A percentile compares a stretch with the other conserved stretches of the same genome.
Evolutionary conservation across 2,797 vertebrate species (phyloP).

Genomic region (Capromys pilorides): DNA sequence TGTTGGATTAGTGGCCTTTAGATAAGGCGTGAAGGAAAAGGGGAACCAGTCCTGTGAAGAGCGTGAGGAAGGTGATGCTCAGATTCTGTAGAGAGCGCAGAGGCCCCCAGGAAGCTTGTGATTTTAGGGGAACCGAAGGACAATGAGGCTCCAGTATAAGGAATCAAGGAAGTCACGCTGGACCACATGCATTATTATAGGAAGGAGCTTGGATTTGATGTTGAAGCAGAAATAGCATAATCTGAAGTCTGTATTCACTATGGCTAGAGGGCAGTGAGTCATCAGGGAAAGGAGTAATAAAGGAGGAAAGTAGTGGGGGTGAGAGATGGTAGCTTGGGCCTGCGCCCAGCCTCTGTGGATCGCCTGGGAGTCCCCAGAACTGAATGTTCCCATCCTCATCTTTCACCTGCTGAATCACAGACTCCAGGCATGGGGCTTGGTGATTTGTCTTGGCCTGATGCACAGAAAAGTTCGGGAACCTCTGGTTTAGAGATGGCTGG

Average conservation of each 20-base stretch:
- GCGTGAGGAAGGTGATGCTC: background rate
- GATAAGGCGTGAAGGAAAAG: background rate
- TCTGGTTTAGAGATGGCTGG: background rate
- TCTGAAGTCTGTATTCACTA: background rate
- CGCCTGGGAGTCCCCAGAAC: background rate
- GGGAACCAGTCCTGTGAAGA: background rate
- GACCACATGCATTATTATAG: background rate
- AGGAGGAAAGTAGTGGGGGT: background rate
- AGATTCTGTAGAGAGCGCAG: background rate
- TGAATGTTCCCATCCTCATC: background rate
- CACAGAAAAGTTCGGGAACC: background rate
- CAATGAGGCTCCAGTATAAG: rapidly evolving
- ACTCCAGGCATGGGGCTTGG: rapidly evolving
- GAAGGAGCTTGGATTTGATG: background rate
- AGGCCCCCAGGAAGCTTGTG: background rate
- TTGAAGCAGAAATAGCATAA: background rate
- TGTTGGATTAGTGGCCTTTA: conserved; percentile 4
- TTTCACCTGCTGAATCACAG: background rate
- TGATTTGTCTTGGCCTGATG: background rate
- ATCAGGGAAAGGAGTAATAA: background rate
- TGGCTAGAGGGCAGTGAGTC: background rate
- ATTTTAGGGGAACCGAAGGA: background rate
- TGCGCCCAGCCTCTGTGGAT: too few species aligned
- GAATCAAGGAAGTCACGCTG: background rate
- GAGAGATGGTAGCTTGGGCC: background rate